Conservation (phyloP, 2,113 vertebrate genomes). For the Python bivittatus region DNA sequence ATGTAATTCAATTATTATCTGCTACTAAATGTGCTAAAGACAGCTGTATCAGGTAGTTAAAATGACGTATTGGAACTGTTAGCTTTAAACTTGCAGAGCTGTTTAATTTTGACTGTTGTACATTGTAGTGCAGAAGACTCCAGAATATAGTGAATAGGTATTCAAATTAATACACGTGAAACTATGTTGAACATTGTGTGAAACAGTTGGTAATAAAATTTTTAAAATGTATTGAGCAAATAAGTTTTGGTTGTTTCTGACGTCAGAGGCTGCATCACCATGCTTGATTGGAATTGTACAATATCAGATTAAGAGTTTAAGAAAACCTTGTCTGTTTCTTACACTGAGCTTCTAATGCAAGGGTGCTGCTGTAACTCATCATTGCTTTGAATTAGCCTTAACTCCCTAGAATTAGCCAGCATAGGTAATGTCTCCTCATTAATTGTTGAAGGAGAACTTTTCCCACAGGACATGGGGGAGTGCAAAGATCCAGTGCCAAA, state of each 20-base stretch:
- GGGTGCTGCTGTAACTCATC: conserved; percentile 29
- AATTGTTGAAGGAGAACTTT: background rate
- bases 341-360: conserved; percentile 33
- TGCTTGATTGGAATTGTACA: conserved; percentile 39
- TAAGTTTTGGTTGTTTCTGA: background rate
- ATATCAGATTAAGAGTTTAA: conserved; percentile 53
- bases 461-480: too few relatives aligned
- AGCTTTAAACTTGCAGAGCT: background rate
- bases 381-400: conserved; percentile 33
- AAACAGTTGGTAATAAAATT: background rate
- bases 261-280: conserved; percentile 16
- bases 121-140: background rate
- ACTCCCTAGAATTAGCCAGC: conserved; percentile 25
- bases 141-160: background rate
- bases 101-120: background rate
- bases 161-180: background rate
- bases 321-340: conserved; percentile 21
- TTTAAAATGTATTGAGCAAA: too few relatives aligned
- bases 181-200: fast-evolving
- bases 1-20: background rate
- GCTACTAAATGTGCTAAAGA: background rate
- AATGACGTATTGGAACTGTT: too few relatives aligned
- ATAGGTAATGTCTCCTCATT: conserved; percentile 10
- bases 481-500: background rate
- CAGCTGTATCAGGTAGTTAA: background rate